Evolutionary conservation across 2,888 invertebrate genomes (phyloP), one percentile per base, ranked within the genome.

Genomic region (Drosophila differens): DNA sequence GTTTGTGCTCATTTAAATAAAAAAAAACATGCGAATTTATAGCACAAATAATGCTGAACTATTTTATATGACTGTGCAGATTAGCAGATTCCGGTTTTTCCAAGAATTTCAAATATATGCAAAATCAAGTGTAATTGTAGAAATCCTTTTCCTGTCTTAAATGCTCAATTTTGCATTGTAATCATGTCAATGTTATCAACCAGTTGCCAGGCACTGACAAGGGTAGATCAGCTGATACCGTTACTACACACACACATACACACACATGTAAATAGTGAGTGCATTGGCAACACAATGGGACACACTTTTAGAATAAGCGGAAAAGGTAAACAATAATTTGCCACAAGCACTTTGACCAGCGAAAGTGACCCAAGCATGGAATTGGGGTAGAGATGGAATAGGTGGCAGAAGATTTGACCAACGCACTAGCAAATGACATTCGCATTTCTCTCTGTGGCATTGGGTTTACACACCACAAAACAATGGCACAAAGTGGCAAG

Each of bases 271-370:
- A 39, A 28, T 28, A 65, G 49, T 60, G 70, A 69, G 77, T 74
- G 51, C 63, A 52, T 44, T 61, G 44, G 41, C 44, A 63, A 64
- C 73, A n/a, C 30, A 72, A 63, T 60, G 68, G 77, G 60, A 57
- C 55, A 59, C 65, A 60, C 59, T 66, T 80, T 72, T 16, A 19
- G 74, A 52, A 77, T 70, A 66, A 73, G 65, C 51, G 61, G 54
- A 74, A 85, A 86, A 90, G 75, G 90, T 86, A 90, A 86, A 86
- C 90, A 86, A 90, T 81, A 90, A 83, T 88, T 90, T 70, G 85
- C 71, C 71, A 72, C 69, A 68, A 49, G 63, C 53, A 81, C 61
- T 57, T 79, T 44, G 44, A 44, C 19, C 55, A 49, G 58, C 54
- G 70, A 58, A 75, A 64, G 53, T 54, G 63, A 41, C 39, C 66